These are phyloP conservation scores for Regulus satrapa DNA, from an alignment of 2,113 vertebrate genomes.

Conservation along the genomic window DNA sequence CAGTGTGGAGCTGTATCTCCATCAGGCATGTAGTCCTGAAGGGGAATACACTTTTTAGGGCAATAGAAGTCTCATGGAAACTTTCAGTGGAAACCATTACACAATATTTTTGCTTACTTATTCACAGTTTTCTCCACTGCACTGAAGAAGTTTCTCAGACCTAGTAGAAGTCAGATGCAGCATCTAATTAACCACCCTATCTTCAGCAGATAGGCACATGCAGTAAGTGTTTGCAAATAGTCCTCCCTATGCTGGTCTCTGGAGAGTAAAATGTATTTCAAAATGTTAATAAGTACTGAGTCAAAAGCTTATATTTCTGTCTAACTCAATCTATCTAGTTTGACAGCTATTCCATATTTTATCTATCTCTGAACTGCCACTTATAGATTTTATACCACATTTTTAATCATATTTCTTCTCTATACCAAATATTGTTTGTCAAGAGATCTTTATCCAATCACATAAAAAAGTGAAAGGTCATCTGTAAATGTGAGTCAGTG, in stretches of 20 bases:
- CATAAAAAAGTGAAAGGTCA: neutral
- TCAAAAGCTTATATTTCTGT: neutral
- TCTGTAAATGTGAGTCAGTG: neutral
- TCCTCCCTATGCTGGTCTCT: neutral
- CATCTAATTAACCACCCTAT: neutral
- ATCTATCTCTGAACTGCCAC: neutral
- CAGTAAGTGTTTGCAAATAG: neutral
- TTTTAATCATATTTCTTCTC: neutral
- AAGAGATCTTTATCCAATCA: neutral
- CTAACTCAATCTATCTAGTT: neutral
- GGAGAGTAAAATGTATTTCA: neutral
- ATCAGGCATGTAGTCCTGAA: neutral
- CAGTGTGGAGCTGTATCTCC: neutral
- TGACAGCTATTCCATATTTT: neutral
- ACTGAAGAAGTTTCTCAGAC: neutral
- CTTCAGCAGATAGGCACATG: neutral
- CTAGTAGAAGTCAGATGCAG: neutral
- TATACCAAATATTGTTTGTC: neutral
- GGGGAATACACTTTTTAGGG: neutral
- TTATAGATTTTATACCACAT: neutral
- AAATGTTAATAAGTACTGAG: neutral
- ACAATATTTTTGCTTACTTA: neutral
- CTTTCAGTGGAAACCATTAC: neutral
- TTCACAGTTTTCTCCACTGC: neutral
- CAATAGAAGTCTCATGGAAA: neutral